Base-by-base conservation (phyloP, 2,113 vertebrate species). In the Acanthochromis polyacanthus region DNA sequence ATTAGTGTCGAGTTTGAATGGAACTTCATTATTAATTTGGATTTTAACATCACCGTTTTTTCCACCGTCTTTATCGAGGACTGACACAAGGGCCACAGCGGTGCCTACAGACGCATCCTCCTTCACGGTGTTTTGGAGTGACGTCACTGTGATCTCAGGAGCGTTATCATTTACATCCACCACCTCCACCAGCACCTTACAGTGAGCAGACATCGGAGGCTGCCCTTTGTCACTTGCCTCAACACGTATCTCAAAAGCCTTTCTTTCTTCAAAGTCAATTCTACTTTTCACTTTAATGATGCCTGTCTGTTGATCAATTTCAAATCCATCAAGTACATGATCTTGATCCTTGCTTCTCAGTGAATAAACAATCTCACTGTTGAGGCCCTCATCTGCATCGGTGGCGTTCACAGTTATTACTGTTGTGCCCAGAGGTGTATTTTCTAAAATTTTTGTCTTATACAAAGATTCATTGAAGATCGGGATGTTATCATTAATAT, bases 1-100 rank as follows among this genome's bases (percentile, higher is more conserved):
- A 16, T 96, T 96, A 62, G 94, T 82, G 51, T 95, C 95, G 36
- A 98, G 87, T 85, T 95, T 95, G 82, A 99, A 95, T 5, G 96
- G 96, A 10, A 95, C 71, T 1, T 88, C 48, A 4, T 90, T 88
- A 19, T 85, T 65, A 40, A 97, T 82, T 55, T 82, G 65, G 58
- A 96, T 94, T 0, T 75, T 81, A 3, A 96, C 90, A 15, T 93
- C 90, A 14, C 96, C 96, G 1, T 97, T 98, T 81, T 94, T 90
- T 2, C 95, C 96, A 0, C 93, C 88, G 30, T 97, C 96, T 56
- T 92, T 91, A 84, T 97, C 97, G 28, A 81, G 82, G 22, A 97
- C 85, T 28, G 94, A 96, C 53, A 98, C 84, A 0, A 98, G 88
- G 16, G 96, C 96, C 53, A 97, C 93, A 25, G 92, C 95, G 0